phyloP scores from a whole-genome alignment of 2,797 vertebrate genomes.

The Propithecus deckenii region DNA sequence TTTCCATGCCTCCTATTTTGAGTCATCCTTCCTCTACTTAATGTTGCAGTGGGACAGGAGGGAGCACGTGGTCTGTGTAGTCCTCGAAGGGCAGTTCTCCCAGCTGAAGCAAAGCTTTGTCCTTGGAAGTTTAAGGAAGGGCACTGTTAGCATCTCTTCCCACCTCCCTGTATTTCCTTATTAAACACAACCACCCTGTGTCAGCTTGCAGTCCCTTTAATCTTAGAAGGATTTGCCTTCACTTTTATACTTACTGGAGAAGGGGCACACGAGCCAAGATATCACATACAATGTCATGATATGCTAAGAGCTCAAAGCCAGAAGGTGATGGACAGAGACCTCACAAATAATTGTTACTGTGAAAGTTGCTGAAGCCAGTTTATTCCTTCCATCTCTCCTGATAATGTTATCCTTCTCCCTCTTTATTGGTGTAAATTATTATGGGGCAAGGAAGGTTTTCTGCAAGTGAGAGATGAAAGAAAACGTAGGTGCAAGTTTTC shows the following conservation, averaged over 20 bases:
- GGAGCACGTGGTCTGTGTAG: neutral
- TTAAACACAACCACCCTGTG: neutral
- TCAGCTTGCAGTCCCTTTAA: neutral
- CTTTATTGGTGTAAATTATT: neutral
- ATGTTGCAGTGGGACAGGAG: neutral
- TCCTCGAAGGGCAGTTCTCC: neutral
- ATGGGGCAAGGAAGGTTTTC: too few species aligned
- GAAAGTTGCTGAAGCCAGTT: neutral
- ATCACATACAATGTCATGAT: neutral
- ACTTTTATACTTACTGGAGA: neutral
- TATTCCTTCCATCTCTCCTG: neutral
- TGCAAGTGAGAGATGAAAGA: neutral
- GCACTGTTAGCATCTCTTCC: neutral
- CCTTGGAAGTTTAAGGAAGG: neutral
- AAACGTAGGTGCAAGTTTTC: neutral
- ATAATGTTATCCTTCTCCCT: neutral
- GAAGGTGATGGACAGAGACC: neutral
- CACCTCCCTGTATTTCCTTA: neutral
- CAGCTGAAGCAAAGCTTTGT: neutral
- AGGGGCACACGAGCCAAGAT: neutral
- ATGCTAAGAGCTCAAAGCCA: neutral
- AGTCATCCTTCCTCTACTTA: neutral
- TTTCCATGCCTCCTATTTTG: neutral
- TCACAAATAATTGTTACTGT: neutral
- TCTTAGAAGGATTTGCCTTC: neutral